These are phyloP conservation scores for Drosophila monieri DNA, from an alignment of 2,888 invertebrate genomes.

Conservation along the genomic window DNA sequence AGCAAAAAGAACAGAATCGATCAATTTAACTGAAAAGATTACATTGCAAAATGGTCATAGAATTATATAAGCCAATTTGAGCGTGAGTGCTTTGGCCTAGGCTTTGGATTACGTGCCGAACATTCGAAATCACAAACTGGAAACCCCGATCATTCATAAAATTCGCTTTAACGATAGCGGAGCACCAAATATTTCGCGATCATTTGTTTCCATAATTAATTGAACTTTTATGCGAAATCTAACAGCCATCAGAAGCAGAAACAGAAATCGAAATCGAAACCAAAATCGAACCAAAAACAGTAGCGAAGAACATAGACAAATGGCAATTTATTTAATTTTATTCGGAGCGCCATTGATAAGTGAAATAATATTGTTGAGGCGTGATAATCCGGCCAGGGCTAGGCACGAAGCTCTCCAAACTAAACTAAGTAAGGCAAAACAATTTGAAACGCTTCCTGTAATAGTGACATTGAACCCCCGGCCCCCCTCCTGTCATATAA, in stretches of 20 bases:
- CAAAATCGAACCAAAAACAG: slow-evolving; percentile 45
- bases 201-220: slow-evolving; percentile 65
- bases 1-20: slow-evolving; percentile 29
- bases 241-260: slow-evolving; percentile 29
- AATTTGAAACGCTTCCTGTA: slow-evolving; percentile 61
- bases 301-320: slow-evolving; percentile 47
- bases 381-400: slow-evolving; percentile 49
- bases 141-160: slow-evolving; percentile 69
- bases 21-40: slow-evolving; percentile 38
- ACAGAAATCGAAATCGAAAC: slow-evolving; percentile 9
- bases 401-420: slow-evolving; percentile 10
- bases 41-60: slow-evolving; percentile 47
- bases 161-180: slow-evolving; percentile 55
- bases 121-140: slow-evolving; percentile 39
- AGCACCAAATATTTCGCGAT: slow-evolving; percentile 45
- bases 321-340: slow-evolving; percentile 27
- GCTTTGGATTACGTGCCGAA: slow-evolving; percentile 45
- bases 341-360: slow-evolving; percentile 52
- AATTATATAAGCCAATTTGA: slow-evolving; percentile 54
- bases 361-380: slow-evolving; percentile 13
- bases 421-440: not conserved
- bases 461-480: slow-evolving; percentile 59
- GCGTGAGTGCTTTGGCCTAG: slow-evolving; percentile 38
- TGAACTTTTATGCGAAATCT: slow-evolving; percentile 53
- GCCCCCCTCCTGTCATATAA: slow-evolving; percentile 1